Conservation (phyloP, 2,888 invertebrate genomes). For the Phyto melanocephala region DNA sequence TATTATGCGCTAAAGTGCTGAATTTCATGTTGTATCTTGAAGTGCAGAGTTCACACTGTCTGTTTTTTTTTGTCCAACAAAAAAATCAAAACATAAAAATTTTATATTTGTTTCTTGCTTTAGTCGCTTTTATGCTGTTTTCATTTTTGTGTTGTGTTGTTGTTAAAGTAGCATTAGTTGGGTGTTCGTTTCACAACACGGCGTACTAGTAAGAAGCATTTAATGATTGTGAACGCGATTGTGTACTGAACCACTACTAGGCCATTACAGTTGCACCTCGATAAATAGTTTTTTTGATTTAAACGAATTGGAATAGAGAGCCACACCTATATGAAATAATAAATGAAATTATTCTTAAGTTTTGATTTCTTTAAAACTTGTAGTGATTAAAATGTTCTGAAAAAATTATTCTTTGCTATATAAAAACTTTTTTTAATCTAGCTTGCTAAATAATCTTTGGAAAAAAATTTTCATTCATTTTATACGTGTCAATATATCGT, state of each 20-base stretch:
- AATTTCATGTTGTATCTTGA: slow-evolving; percentile 70
- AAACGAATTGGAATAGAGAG: background rate
- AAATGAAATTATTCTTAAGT: too few species aligned
- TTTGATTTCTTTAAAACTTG: too few species aligned
- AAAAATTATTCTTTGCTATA: too few species aligned
- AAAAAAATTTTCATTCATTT: too few species aligned
- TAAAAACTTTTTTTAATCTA: too few species aligned
- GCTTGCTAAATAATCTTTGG: too few species aligned
- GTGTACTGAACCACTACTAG: background rate
- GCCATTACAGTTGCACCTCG: slow-evolving; percentile 20
- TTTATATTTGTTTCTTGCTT: slow-evolving; percentile 23
- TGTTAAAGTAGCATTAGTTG: slow-evolving; percentile 30
- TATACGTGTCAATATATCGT: too few species aligned
- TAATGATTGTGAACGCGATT: background rate
- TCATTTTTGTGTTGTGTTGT: background rate
- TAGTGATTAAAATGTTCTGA: too few species aligned
- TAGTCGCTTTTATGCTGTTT: slow-evolving; percentile 19
- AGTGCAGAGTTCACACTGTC: slow-evolving; percentile 72
- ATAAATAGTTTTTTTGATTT: background rate
- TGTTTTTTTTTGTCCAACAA: slow-evolving; percentile 34
- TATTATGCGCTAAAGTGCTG: slow-evolving; percentile 58
- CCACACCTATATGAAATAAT: background rate
- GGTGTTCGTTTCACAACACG: slow-evolving; percentile 32
- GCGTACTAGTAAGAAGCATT: slow-evolving; percentile 29
- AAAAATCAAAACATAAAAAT: slow-evolving; percentile 24